These are phyloP conservation scores for Rhynchophorus ferrugineus DNA, from an alignment of 1,140 invertebrate genomes.

Conservation along the genomic window DNA sequence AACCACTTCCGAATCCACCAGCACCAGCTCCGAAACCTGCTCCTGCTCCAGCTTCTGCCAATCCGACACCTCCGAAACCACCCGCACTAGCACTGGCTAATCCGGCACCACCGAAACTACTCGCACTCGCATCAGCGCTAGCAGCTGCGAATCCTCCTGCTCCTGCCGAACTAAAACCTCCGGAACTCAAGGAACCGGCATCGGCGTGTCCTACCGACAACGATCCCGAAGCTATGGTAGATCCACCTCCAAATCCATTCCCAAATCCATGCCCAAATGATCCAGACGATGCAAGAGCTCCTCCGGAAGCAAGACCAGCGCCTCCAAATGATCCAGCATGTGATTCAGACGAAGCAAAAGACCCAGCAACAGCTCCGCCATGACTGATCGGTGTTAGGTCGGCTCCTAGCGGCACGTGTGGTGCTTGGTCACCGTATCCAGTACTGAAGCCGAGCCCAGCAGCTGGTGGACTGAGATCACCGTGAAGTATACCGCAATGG, in stretches of 20 bases:
- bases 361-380: neutral
- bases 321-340: constrained; percentile 1
- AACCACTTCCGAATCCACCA: neutral
- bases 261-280: neutral
- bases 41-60: neutral
- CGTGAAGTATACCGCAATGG: constrained; percentile 25
- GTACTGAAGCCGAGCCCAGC: constrained; percentile 14
- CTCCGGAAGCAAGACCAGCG: neutral
- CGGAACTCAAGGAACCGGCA: neutral
- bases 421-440: constrained; percentile 20
- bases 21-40: constrained; percentile 11
- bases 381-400: neutral
- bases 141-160: constrained; percentile 1
- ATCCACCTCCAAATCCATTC: neutral
- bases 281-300: neutral
- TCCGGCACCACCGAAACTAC: neutral
- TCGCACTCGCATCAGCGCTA: neutral
- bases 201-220: neutral
- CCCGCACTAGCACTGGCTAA: neutral
- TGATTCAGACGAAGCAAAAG: neutral
- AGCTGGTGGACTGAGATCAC: constrained; percentile 25
- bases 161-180: neutral
- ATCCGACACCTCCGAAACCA: neutral
- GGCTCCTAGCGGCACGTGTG: neutral
- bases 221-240: neutral